These are phyloP conservation scores for Chouioia cunea DNA, from an alignment of 2,888 invertebrate genomes.

Conservation along the genomic window DNA sequence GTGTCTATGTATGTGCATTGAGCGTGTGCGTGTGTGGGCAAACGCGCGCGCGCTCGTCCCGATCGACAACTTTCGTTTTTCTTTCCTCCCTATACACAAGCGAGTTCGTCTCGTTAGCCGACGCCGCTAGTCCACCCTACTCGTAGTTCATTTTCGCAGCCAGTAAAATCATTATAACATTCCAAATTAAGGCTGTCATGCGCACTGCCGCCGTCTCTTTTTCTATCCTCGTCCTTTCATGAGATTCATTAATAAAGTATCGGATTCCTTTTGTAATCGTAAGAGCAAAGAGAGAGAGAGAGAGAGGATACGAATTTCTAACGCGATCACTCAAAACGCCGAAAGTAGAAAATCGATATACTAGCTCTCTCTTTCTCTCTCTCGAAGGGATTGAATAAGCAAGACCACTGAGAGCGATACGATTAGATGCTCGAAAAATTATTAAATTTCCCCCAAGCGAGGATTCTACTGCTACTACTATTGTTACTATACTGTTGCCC, in stretches of 20 bases:
- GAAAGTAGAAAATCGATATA: constrained; percentile 46
- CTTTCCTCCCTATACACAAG: constrained; percentile 53
- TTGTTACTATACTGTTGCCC: no score
- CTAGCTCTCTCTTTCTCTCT: constrained; percentile 7
- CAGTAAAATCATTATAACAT: constrained; percentile 59
- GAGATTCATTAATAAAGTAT: constrained; percentile 54
- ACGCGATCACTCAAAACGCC: constrained; percentile 39
- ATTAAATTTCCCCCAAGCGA: constrained; percentile 42
- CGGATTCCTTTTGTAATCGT: constrained; percentile 46
- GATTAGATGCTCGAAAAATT: constrained; percentile 41
- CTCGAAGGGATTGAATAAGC: constrained; percentile 39
- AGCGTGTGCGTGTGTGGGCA: not conserved
- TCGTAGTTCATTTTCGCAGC: constrained; percentile 48
- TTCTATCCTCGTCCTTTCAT: constrained; percentile 49
- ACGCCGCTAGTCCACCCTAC: constrained; percentile 19
- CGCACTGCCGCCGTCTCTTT: constrained; percentile 50
- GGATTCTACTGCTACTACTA: not conserved
- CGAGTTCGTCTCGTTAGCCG: constrained; percentile 26
- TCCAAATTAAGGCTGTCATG: constrained; percentile 60
- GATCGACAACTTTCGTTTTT: constrained; percentile 61
- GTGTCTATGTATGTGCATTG: not conserved
- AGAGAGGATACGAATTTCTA: constrained; percentile 4
- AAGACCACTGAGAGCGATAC: constrained; percentile 19
- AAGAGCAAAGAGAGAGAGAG: constrained; percentile 22
- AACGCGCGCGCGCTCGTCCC: constrained; percentile 51